These are phyloP conservation scores for Lophotis ruficrista DNA, from an alignment of 2,113 vertebrate species.

Conservation along the genomic window DNA sequence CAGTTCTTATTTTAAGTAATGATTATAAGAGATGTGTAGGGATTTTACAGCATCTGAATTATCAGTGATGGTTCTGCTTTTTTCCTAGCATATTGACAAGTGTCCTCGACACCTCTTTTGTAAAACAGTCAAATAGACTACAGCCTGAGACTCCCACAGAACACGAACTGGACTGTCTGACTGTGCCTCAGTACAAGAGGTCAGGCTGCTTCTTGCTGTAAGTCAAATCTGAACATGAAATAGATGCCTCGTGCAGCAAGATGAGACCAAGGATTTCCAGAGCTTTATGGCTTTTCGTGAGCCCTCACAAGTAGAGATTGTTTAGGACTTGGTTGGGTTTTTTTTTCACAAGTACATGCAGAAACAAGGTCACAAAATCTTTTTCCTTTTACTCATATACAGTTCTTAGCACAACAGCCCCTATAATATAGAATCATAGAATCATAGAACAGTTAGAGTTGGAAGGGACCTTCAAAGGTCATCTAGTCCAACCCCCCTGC, in stretches of 20 bases:
- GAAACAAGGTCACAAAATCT: neutral
- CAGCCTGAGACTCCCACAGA: neutral
- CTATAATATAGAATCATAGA: no score
- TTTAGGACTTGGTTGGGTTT: neutral
- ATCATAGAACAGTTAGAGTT: no score
- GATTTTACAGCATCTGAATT: neutral
- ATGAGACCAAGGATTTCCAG: neutral
- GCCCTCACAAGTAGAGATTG: neutral
- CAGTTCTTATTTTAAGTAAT: neutral
- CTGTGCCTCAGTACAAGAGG: neutral
- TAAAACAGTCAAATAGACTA: neutral
- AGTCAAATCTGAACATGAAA: neutral
- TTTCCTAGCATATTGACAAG: neutral
- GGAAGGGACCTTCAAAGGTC: no score
- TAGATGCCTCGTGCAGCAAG: neutral
- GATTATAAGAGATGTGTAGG: neutral
- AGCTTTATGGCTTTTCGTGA: neutral
- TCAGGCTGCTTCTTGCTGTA: neutral
- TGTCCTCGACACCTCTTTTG: neutral
- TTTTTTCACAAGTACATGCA: neutral
- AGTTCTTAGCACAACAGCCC: neutral
- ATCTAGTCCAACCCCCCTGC: no score
- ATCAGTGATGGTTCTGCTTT: neutral
- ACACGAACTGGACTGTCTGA: neutral
- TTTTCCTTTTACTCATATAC: neutral